A percentile compares a stretch with the other conserved stretches of the same genome.
Conservation (phyloP, 2,113 vertebrate genomes). For the Stercorarius parasiticus region DNA sequence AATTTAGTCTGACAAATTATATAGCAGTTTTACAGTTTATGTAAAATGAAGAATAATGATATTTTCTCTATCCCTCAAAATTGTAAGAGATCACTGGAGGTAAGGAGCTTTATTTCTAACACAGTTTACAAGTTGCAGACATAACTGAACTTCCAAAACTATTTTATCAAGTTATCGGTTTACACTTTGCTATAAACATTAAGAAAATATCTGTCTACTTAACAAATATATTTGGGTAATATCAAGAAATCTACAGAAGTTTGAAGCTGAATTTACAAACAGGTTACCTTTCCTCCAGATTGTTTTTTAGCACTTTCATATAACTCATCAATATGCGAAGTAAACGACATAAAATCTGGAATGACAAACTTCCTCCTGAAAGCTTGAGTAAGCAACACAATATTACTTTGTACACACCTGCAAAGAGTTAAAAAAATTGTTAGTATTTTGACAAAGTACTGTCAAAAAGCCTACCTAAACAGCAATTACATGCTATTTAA, state of each 20-base stretch:
- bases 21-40: background rate
- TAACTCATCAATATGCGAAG: slow-evolving; percentile 92
- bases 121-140: background rate
- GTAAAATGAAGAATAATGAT: background rate
- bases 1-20: background rate
- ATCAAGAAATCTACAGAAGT: background rate
- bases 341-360: slow-evolving; percentile 95
- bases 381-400: slow-evolving; percentile 96
- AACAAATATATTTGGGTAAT: background rate
- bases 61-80: background rate
- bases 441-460: background rate
- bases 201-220: background rate
- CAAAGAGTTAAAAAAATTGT: background rate
- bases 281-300: slow-evolving; percentile 89
- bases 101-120: background rate
- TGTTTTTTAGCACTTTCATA: slow-evolving; percentile 90
- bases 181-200: background rate
- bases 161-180: background rate
- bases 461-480: background rate
- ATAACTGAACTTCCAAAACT: background rate
- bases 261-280: background rate
- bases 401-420: slow-evolving; percentile 99
- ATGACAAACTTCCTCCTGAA: slow-evolving; percentile 99
- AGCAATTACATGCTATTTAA: background rate
- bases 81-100: background rate